Evolutionary conservation across 2,888 invertebrate species (phyloP).

Genomic region (Aleiodes testaceus): DNA sequence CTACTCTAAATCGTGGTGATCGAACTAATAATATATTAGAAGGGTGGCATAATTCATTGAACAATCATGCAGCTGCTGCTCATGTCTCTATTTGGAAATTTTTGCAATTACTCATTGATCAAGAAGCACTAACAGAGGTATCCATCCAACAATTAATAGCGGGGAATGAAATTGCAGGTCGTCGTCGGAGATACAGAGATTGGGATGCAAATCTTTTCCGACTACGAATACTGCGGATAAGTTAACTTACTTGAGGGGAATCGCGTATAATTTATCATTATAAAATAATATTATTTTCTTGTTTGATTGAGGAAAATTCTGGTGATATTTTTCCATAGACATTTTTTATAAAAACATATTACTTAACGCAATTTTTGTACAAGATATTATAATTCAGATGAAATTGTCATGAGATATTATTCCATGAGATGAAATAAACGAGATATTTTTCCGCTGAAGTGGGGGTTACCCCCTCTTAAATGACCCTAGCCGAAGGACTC

Average conservation of each 20-base stretch:
- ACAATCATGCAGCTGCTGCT: not conserved
- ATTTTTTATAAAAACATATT: too few relatives aligned
- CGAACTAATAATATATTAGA: constrained; percentile 2
- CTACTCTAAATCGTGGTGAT: not conserved
- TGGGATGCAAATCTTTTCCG: not conserved
- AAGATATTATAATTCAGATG: not conserved
- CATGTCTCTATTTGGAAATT: constrained; percentile 1
- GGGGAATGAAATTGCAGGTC: too few relatives aligned
- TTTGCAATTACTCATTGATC: not conserved
- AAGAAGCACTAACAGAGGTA: not conserved
- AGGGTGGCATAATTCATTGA: constrained; percentile 23
- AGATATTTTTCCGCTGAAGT: constrained; percentile 38
- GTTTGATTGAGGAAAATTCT: too few relatives aligned
- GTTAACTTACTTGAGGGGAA: not conserved
- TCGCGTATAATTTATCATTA: constrained; percentile 1
- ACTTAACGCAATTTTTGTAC: too few relatives aligned
- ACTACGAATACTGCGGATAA: not conserved
- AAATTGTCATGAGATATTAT: constrained; percentile 23
- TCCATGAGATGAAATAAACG: constrained; percentile 39
- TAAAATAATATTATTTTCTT: not conserved
- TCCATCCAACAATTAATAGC: too few relatives aligned
- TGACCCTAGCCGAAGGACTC: too few relatives aligned
- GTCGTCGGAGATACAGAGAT: not conserved
- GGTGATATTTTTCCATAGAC: too few relatives aligned
- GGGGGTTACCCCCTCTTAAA: too few relatives aligned